phyloP scores from a whole-genome alignment of 2,888 invertebrate species.

The Escarpia spicata region DNA sequence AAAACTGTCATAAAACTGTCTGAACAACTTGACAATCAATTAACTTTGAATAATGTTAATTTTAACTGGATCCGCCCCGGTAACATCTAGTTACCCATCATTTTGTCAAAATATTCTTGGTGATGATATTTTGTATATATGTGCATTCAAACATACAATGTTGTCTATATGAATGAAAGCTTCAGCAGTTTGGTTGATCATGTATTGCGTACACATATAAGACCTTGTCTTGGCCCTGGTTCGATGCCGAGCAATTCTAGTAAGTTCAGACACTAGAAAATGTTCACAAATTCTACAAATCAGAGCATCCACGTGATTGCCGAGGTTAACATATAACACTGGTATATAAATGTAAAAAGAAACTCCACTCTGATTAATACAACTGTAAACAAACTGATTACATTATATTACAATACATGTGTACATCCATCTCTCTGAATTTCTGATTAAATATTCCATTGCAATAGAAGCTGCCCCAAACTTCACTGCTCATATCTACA shows the following conservation, averaged over 20 bases:
- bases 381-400: background rate
- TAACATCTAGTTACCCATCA: background rate
- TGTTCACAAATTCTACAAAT: background rate
- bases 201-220: background rate
- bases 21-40: background rate
- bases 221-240: background rate
- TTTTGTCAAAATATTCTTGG: background rate
- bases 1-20: background rate
- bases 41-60: background rate
- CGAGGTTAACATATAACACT: background rate
- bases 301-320: background rate
- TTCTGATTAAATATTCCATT: background rate
- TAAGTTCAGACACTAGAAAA: background rate
- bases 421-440: background rate
- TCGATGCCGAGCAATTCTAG: background rate
- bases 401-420: constrained; percentile 11
- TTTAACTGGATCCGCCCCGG: background rate
- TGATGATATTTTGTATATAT: background rate
- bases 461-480: background rate
- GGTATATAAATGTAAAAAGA: background rate
- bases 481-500: background rate
- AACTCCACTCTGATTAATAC: background rate
- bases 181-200: background rate
- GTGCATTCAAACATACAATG: background rate
- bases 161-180: background rate